phyloP scores from a whole-genome alignment of 2,888 invertebrate species.

The Coelopa pilipes region DNA sequence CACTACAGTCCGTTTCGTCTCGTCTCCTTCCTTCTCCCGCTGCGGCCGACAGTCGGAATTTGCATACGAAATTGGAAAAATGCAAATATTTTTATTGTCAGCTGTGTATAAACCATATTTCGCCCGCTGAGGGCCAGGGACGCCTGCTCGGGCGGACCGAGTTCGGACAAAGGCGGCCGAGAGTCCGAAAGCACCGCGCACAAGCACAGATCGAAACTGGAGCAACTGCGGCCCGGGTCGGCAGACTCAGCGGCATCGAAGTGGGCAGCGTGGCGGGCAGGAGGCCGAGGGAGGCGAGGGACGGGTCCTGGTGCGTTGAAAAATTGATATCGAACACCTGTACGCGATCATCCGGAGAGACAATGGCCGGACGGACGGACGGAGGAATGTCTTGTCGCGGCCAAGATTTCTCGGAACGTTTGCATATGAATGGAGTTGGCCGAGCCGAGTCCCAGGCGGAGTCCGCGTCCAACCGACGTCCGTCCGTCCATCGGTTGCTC shows the following conservation, averaged over 20 bases:
- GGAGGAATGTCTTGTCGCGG: slow-evolving; percentile 28
- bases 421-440: slow-evolving; percentile 13
- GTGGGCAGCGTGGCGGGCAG: no score
- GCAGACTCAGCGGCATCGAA: not conserved
- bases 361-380: slow-evolving; percentile 26
- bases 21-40: not conserved
- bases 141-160: not conserved
- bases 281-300: not conserved
- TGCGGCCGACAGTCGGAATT: slow-evolving; percentile 45
- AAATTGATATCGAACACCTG: slow-evolving; percentile 53
- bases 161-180: not conserved
- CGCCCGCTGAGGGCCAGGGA: no score
- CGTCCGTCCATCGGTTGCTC: no score
- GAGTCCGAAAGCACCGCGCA: not conserved
- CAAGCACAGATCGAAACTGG: slow-evolving; percentile 40
- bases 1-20: not conserved
- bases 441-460: no score
- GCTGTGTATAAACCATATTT: slow-evolving; percentile 23
- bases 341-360: slow-evolving; percentile 45
- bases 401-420: slow-evolving; percentile 25
- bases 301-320: slow-evolving; percentile 38
- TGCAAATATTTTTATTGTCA: slow-evolving; percentile 67
- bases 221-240: slow-evolving; percentile 30
- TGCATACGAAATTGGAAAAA: slow-evolving; percentile 64
- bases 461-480: no score